Evolutionary conservation across 2,888 invertebrate genomes (phyloP), one percentile per base, ranked within the genome.

Genomic region (Bombylius major): DNA sequence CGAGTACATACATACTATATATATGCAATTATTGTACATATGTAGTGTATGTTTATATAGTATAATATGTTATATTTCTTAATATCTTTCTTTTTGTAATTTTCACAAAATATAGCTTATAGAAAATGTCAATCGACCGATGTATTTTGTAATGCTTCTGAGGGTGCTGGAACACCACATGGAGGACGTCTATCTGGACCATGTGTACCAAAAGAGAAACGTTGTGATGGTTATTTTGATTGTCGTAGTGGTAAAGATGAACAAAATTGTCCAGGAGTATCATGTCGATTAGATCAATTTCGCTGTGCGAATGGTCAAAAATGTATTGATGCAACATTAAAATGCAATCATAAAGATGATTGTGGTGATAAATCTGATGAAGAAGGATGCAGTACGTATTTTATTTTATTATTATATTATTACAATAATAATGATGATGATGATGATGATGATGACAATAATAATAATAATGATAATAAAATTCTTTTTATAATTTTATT

Each of bases 351-450:
- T 73, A 85, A 84, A 69, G 87, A 90, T 71, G 93, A 94, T 75
- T 94, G 93, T 68, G 89, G 85, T 0, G 92, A 93, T 73, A 89
- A 87, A 70, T 89, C 91, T 3, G 95, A 95, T 69, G 95, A 95
- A 73, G 82, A 84, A 60, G 83, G 83, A 62, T 95, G 95, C 80
- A 89, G 91, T 92, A 72, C 81, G 86, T 23, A 23, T 23, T 23
- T 23, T 33, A 13, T 47, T 8, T 34, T 32, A 34, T 42, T 51
- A 44, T 42, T 8, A n/a, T 14, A 6, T 44, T 23, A 11, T 53
- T 45, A 33, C 5, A 36, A 36, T 36, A 8, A 36, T 36, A 36
- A 23, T 23, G 3, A 23, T 23, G 23, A 23, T 23, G 23, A 23
- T 23, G 23, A 23, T 23, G 23, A 23, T 23, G 23, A 23, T 23